These are phyloP conservation scores for Melanotaenia parkinsoni DNA, from an alignment of 2,797 vertebrate genomes.

Conservation along the genomic window DNA sequence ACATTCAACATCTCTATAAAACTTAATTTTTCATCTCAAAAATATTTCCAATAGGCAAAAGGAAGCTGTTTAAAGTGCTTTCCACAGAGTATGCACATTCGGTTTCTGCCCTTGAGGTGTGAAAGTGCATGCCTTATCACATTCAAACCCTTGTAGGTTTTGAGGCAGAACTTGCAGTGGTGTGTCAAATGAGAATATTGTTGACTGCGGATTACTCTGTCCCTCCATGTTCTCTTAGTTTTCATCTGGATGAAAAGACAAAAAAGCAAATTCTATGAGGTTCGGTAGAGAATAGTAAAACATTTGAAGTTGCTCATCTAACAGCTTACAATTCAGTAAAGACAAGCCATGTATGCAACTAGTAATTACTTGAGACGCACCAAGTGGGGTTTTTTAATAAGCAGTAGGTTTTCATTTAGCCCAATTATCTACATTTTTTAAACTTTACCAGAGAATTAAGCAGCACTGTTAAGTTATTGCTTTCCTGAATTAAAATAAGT, in stretches of 20 bases:
- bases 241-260: slow-evolving; percentile 51
- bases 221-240: slow-evolving; percentile 56
- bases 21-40: too few species aligned
- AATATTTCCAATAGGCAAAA: slow-evolving; percentile 70
- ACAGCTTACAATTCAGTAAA: background rate
- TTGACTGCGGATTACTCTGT: slow-evolving; percentile 54
- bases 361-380: too few species aligned
- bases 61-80: slow-evolving; percentile 85
- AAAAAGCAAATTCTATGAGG: background rate
- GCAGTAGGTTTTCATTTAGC: too few species aligned
- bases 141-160: slow-evolving; percentile 90
- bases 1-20: too few species aligned
- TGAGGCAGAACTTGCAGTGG: slow-evolving; percentile 89
- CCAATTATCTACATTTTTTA: too few species aligned
- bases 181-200: slow-evolving; percentile 77
- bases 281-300: background rate
- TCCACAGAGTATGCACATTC: slow-evolving; percentile 90
- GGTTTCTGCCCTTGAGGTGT: slow-evolving; percentile 85
- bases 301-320: background rate
- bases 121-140: slow-evolving; percentile 93
- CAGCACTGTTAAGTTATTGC: background rate
- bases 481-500: background rate
- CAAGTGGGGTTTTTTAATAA: too few species aligned
- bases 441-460: too few species aligned
- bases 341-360: background rate